Base-by-base conservation (phyloP, 2,797 vertebrate genomes). In the Saguinus oedipus region DNA sequence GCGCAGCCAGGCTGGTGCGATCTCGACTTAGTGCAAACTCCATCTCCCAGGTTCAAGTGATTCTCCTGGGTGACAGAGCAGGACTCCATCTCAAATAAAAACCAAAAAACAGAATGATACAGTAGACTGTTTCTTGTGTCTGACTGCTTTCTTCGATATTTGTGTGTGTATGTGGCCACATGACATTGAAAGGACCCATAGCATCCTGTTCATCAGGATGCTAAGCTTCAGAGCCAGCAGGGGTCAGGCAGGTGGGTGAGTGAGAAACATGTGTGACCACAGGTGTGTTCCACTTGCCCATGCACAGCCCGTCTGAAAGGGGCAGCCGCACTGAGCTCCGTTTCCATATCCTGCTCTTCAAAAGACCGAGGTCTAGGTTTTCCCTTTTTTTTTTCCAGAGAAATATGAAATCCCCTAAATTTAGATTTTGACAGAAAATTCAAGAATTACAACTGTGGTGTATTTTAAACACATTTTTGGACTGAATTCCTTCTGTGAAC, bases 351-450 rank as follows among this genome's bases (percentile, higher is more conserved):
- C 22, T 57, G 12, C 9, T 94, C 24, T 57, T 96, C 72, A 44
- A 80, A 90, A 27, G 39, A 36, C 42, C 15, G 12, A 7, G 1
- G 7, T 78, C 57, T 33, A 70, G 42, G 36, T 90, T 88, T 88
- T 55, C 75, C 68, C 22, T 0, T 59, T 95, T 94, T 93, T 68
- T 95, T 94, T 90, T 24, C 48, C 46, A n/a, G 39, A n/a, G 42
- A 89, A 46, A 27, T n/a, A 79, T 59, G 68, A 85, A 92, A n/a
- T 80, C 14, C 61, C 13, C 70, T 72, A 24, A 61, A 78, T 80
- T 59, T 92, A 76, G 57, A 27, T 80, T 13, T 46, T 83, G 84
- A 27, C 22, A 24, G 7, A 80, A 83, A 30, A 72, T 42, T 75
- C 2, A 1, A 68, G 70, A 93, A 42, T 12, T 7, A 76, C 83